phyloP scores from a whole-genome alignment of 2,113 vertebrate species.

The Lophotis ruficrista region DNA sequence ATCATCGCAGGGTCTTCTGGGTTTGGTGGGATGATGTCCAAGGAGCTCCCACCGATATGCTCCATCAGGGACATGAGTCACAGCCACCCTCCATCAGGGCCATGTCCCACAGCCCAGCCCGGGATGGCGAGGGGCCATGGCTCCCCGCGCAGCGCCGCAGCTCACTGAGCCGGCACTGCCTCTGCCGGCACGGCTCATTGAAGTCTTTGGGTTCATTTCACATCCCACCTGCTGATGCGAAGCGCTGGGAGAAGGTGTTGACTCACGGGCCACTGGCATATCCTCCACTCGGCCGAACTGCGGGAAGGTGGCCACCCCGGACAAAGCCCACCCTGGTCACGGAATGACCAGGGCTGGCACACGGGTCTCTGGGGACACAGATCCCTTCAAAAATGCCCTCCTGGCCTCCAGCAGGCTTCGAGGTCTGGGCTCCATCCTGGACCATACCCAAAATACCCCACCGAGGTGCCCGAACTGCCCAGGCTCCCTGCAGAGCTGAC shows the following conservation, averaged over 20 bases:
- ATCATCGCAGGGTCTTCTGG: background rate
- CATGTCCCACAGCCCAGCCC: too few species aligned
- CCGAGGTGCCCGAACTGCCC: accelerated
- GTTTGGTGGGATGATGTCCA: background rate
- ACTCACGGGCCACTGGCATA: accelerated
- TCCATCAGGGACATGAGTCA: background rate
- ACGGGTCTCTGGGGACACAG: background rate
- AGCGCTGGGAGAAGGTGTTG: background rate
- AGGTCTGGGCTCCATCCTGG: background rate
- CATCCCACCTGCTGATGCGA: background rate
- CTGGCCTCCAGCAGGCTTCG: background rate
- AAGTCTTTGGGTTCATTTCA: background rate
- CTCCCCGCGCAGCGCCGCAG: background rate
- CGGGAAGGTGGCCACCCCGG: accelerated
- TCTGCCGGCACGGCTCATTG: accelerated
- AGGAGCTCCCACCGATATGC: background rate
- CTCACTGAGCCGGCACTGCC: background rate
- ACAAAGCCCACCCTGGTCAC: background rate
- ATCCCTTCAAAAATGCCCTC: background rate
- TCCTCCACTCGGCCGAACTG: background rate
- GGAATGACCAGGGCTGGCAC: background rate
- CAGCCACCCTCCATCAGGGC: accelerated
- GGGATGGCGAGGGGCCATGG: accelerated
- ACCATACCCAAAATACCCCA: background rate
- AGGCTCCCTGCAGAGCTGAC: background rate